Conservation (phyloP, 2,113 vertebrate species). For the Corvus hawaiiensis region DNA sequence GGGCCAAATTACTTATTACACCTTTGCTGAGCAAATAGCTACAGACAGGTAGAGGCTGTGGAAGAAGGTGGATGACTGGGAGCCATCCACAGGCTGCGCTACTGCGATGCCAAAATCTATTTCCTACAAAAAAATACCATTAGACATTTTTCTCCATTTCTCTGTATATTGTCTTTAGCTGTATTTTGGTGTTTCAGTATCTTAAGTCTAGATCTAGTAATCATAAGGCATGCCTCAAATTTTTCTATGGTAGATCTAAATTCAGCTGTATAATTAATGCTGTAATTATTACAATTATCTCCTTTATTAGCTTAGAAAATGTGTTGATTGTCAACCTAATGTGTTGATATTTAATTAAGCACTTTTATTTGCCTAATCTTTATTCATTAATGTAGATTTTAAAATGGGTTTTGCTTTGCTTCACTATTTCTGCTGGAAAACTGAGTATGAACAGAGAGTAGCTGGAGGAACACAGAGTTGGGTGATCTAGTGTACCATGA, state of each 20-base stretch:
- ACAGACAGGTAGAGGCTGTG: neutral
- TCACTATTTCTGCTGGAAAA: neutral
- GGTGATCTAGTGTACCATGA: neutral
- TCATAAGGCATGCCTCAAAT: neutral
- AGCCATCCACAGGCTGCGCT: neutral
- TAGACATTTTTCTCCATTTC: neutral
- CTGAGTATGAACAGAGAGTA: neutral
- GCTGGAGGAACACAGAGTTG: neutral
- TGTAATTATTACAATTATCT: neutral
- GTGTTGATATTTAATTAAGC: neutral
- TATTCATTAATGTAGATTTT: neutral
- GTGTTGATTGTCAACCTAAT: neutral
- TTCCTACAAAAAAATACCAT: neutral
- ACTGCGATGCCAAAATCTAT: neutral
- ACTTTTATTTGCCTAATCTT: conserved; percentile 1
- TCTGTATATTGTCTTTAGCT: neutral
- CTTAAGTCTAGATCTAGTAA: neutral
- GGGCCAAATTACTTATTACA: neutral
- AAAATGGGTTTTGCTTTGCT: neutral
- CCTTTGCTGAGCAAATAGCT: neutral
- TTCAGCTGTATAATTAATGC: neutral
- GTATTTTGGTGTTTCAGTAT: neutral
- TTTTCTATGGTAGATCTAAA: neutral
- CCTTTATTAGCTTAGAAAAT: conserved; percentile 24
- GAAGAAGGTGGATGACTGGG: neutral